Base-by-base conservation (phyloP, 2,113 vertebrate species). In the Podocnemis expansa region DNA sequence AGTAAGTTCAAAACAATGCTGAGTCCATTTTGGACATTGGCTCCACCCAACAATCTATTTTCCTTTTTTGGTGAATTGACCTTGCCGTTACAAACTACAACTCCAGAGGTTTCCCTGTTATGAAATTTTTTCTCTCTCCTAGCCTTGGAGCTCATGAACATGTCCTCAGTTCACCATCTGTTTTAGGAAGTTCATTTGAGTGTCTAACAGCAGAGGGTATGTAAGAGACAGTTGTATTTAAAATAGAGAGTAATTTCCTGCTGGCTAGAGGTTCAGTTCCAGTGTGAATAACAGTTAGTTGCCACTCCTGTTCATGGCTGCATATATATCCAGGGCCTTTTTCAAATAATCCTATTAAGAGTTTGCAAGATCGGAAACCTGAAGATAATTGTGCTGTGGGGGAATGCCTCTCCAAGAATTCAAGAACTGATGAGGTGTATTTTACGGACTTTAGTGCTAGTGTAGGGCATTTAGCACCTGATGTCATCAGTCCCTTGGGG, bases 11-110 rank as follows among this genome's bases (percentile, higher is more conserved):
- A 96, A 96, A 93, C 95, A 94, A 88, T 89, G 78, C 85, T 92
- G 82, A 95, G 21, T 96, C 87, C 91, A 93, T 97, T 98, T 98
- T 97, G 96, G 96, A 96, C 97, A 84, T 78, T 0, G 63, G 76
- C 91, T 96, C 96, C 95, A 95, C 97, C 97, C 97, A 97, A 95
- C 89, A 98, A 98, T 98, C 97, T 96, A 96, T 96, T 75, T 85
- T 89, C 78, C 51, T 78, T 96, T 96, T 97, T 94, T 91, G 90
- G 95, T 82, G 96, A 88, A 95, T 95, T 93, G 89, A 95, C 93
- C 78, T 95, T 94, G 34, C 83, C 81, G 31, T 91, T 93, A 49
- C 78, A 90, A 79, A 67, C 54, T 82, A 88, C 8, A 1, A 56
- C 79, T 80, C 92, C 90, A 95, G 63, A 89, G 87, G 31, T 92